These are phyloP conservation scores for Drosophila ananassae DNA, from an alignment of 1,140 invertebrate species.

Conservation along the genomic window DNA sequence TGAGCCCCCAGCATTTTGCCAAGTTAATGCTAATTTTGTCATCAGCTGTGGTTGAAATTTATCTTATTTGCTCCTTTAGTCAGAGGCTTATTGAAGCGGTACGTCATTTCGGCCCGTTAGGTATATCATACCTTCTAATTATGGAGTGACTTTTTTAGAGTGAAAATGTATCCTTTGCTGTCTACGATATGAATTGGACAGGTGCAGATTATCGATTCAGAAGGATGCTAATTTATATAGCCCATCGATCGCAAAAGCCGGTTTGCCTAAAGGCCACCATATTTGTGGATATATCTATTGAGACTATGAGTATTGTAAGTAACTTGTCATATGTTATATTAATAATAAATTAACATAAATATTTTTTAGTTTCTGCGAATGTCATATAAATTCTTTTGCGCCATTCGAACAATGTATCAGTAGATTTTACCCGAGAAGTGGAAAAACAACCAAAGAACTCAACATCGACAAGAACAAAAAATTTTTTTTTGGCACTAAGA, in stretches of 20 bases:
- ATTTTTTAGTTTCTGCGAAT: conserved; percentile 38
- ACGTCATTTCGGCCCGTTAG: background rate
- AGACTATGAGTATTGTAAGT: conserved; percentile 57
- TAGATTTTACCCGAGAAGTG: conserved; percentile 1
- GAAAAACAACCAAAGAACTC: no score
- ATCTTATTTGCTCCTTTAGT: conserved; percentile 55
- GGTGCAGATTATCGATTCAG: conserved; percentile 42
- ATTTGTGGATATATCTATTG: conserved; percentile 55
- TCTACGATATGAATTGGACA: conserved; percentile 57
- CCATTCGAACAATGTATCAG: conserved; percentile 54
- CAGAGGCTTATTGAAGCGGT: conserved; percentile 65
- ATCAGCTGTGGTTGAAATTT: conserved; percentile 43
- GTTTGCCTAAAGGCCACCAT: conserved; percentile 53
- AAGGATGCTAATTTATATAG: conserved; percentile 56
- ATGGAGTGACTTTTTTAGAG: conserved; percentile 36
- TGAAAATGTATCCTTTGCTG: conserved; percentile 28
- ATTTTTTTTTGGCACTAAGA: no score
- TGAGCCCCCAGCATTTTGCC: conserved; percentile 19
- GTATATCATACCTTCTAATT: background rate
- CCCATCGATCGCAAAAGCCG: conserved; percentile 48
- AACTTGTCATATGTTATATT: rapidly evolving
- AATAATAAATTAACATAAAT: no score
- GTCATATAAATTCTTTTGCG: conserved; percentile 51
- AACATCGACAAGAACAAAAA: no score
- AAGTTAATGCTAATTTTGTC: conserved; percentile 45